Evolutionary conservation across 2,888 invertebrate genomes (phyloP).

Genomic region (Sphaerophoria taeniata): DNA sequence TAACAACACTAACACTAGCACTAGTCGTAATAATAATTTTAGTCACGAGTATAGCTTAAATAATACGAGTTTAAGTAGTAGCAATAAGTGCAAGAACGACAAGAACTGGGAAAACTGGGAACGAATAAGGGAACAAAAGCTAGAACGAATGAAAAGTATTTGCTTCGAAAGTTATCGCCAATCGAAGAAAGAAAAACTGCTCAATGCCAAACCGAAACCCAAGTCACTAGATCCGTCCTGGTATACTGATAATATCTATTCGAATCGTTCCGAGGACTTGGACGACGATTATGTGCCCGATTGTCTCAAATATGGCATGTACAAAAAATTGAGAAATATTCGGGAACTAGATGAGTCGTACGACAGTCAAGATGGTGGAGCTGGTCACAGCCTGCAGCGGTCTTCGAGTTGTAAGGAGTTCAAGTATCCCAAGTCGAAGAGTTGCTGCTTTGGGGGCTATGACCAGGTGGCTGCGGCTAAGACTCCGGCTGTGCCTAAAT

Average conservation of each 20-base stretch:
- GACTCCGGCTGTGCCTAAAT: slow-evolving; percentile 81
- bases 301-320: slow-evolving; percentile 80
- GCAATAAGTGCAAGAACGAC: slow-evolving; percentile 79
- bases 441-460: slow-evolving; percentile 82
- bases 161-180: slow-evolving; percentile 82
- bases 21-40: slow-evolving; percentile 51
- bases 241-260: slow-evolving; percentile 83
- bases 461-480: slow-evolving; percentile 77
- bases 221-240: slow-evolving; percentile 82
- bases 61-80: slow-evolving; percentile 77
- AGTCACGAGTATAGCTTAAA: slow-evolving; percentile 72
- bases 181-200: slow-evolving; percentile 81
- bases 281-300: slow-evolving; percentile 82
- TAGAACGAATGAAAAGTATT: slow-evolving; percentile 82
- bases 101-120: slow-evolving; percentile 83
- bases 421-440: slow-evolving; percentile 82
- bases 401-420: slow-evolving; percentile 82
- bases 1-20: slow-evolving; percentile 28
- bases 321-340: slow-evolving; percentile 80
- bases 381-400: slow-evolving; percentile 79
- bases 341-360: slow-evolving; percentile 80
- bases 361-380: slow-evolving; percentile 75
- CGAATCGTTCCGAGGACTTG: slow-evolving; percentile 82
- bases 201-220: slow-evolving; percentile 80
- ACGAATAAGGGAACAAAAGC: slow-evolving; percentile 82